Conservation (phyloP, 2,888 invertebrate genomes). For the Drosophila mimetica region DNA sequence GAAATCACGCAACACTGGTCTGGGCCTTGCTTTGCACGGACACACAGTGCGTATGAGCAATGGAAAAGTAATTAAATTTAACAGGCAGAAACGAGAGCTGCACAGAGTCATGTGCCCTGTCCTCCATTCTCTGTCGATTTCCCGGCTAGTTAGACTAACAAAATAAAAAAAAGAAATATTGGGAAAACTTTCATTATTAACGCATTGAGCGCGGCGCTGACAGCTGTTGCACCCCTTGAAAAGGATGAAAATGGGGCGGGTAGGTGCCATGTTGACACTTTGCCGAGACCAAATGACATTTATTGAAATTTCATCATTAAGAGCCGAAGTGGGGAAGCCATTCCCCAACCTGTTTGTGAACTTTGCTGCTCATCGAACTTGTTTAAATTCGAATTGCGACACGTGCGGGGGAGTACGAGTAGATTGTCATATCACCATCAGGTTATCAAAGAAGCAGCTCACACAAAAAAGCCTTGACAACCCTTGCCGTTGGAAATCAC, state of each 20-base stretch:
- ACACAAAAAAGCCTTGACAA: constrained; percentile 43
- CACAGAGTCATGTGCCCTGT: constrained; percentile 14
- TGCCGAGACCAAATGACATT: constrained; percentile 71
- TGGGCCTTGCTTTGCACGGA: constrained; percentile 11
- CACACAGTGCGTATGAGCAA: constrained; percentile 76
- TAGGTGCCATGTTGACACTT: constrained; percentile 74
- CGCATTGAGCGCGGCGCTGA: constrained; percentile 74
- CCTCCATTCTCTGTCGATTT: constrained; percentile 37
- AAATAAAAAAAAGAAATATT: constrained; percentile 44
- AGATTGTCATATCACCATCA: constrained; percentile 62
- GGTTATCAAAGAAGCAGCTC: constrained; percentile 42
- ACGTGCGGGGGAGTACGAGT: constrained; percentile 48
- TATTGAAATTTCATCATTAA: constrained; percentile 76
- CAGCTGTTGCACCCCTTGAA: constrained; percentile 62
- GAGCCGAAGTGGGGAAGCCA: constrained; percentile 5
- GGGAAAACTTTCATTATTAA: constrained; percentile 77
- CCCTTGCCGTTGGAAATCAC: constrained; percentile 69
- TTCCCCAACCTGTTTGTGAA: constrained; percentile 55
- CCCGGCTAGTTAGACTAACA: constrained; percentile 36
- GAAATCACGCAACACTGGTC: constrained; percentile 11
- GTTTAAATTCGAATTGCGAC: constrained; percentile 70
- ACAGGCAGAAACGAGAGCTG: constrained; percentile 48
- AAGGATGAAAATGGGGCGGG: constrained; percentile 7
- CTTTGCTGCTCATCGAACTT: constrained; percentile 65
- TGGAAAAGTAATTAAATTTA: constrained; percentile 84